Percentiles rank a stretch among this genome's conserved stretches.
Conservation (phyloP, 2,888 invertebrate genomes). For the Hoplodrina blanda region DNA sequence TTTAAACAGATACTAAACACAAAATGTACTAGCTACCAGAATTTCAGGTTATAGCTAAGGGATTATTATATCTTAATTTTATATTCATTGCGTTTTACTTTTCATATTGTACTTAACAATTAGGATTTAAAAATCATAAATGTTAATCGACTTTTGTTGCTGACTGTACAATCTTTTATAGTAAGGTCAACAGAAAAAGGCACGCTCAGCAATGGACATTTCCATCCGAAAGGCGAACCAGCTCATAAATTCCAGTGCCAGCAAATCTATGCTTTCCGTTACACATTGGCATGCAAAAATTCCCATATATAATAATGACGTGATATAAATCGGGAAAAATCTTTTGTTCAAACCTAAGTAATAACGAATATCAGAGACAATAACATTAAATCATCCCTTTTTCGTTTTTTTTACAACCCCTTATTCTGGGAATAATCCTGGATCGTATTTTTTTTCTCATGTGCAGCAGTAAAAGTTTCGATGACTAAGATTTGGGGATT, state of each 20-base stretch:
- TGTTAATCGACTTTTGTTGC: too few relatives aligned
- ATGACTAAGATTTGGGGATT: conserved; percentile 59
- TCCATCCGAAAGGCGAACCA: conserved; percentile 18
- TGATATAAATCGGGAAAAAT: conserved; percentile 59
- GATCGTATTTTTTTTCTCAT: conserved; percentile 56
- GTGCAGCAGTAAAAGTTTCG: conserved; percentile 55
- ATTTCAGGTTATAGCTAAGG: too few relatives aligned
- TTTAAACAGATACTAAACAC: too few relatives aligned
- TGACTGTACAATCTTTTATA: conserved; percentile 13
- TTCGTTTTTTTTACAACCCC: conserved; percentile 59
- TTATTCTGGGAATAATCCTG: conserved; percentile 51
- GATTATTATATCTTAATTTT: too few relatives aligned
- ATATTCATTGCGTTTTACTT: too few relatives aligned
- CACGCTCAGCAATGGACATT: conserved; percentile 20
- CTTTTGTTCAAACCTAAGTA: conserved; percentile 63
- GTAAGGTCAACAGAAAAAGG: conserved; percentile 6
- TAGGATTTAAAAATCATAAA: too few relatives aligned
- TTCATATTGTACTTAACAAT: too few relatives aligned
- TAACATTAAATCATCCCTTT: conserved; percentile 65
- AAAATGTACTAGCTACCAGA: too few relatives aligned
- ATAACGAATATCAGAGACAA: conserved; percentile 63
- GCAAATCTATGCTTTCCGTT: conserved; percentile 55
- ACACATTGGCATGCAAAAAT: conserved; percentile 49
- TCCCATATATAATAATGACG: conserved; percentile 58
- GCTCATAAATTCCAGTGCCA: conserved; percentile 43